Evolutionary conservation across 2,113 vertebrate species (phyloP).

Genomic region (Parus major): DNA sequence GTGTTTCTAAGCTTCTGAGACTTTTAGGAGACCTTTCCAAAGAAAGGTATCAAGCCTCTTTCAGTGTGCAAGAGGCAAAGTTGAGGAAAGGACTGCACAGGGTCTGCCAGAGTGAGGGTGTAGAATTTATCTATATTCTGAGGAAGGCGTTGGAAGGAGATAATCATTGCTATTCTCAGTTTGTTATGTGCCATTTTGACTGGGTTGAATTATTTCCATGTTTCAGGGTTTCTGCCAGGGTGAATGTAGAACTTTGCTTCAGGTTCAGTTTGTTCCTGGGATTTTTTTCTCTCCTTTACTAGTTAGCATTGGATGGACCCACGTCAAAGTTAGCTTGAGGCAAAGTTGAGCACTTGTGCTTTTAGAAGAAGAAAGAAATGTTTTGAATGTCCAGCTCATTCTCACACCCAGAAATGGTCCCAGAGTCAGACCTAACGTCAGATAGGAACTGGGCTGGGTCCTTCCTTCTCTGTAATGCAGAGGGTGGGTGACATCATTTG

Average conservation of each 20-base stretch:
- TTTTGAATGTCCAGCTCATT: background rate
- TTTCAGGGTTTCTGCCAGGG: background rate
- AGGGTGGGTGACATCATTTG: constrained; percentile 1
- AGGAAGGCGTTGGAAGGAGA: background rate
- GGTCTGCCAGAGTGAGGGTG: background rate
- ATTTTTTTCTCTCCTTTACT: background rate
- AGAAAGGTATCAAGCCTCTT: background rate
- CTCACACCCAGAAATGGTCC: background rate
- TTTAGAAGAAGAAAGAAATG: background rate
- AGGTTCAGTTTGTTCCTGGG: background rate
- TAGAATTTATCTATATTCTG: background rate
- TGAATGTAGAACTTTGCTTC: background rate
- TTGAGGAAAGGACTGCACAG: background rate
- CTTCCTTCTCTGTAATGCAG: constrained; percentile 29
- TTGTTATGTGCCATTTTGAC: background rate
- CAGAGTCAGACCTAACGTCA: background rate
- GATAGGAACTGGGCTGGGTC: constrained; percentile 46
- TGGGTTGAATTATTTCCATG: background rate
- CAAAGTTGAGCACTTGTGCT: background rate
- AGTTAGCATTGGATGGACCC: background rate
- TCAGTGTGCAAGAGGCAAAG: background rate
- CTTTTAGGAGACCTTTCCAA: background rate
- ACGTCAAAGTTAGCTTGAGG: background rate
- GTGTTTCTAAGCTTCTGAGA: background rate
- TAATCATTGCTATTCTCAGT: background rate